Evolutionary conservation across 2,113 vertebrate genomes (phyloP).

Genomic region (Myrmecophaga tridactyla): DNA sequence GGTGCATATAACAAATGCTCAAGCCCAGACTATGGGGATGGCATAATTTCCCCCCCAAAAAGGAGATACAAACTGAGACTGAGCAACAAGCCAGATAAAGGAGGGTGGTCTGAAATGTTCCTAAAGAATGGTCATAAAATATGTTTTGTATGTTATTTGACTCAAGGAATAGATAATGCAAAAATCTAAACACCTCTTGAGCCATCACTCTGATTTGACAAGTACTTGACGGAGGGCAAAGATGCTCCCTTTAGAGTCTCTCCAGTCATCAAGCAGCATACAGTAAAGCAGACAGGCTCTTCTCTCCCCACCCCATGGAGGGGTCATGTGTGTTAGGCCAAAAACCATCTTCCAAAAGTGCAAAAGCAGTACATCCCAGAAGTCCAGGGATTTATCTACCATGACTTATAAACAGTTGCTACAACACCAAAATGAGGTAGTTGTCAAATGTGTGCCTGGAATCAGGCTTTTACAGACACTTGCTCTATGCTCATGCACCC

Average conservation of each 20-base stretch:
- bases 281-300: background rate
- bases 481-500: background rate
- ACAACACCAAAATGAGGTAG: background rate
- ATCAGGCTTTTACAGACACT: background rate
- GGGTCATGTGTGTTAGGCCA: background rate
- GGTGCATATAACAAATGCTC: background rate
- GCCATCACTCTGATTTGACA: background rate
- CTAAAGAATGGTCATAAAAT: background rate
- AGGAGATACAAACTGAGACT: background rate
- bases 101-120: background rate
- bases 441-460: background rate
- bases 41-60: background rate
- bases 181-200: background rate
- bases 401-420: constrained; percentile 9
- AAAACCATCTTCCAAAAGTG: background rate
- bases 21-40: background rate
- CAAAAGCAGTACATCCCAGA: background rate
- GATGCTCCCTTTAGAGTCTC: background rate
- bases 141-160: background rate
- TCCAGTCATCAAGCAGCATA: background rate
- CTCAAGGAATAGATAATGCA: background rate
- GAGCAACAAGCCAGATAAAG: background rate
- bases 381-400: background rate
- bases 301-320: background rate
- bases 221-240: background rate